Percentiles rank a stretch among this genome's conserved stretches.
These are phyloP conservation scores for Kryptolebias marmoratus DNA, from an alignment of 2,113 vertebrate genomes.

Conservation along the genomic window DNA sequence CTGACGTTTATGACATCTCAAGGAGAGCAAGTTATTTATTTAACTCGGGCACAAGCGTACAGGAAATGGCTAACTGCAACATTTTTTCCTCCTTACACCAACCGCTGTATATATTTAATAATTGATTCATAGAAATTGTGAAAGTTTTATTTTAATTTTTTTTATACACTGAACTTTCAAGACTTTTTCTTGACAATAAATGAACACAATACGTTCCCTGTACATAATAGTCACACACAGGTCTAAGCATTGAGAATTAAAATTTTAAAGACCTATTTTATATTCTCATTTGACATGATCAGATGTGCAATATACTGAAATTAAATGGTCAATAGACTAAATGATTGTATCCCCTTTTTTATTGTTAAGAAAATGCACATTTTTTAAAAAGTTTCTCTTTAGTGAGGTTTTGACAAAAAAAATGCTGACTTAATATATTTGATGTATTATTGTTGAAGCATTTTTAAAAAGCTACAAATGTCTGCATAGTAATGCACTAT, in stretches of 20 bases:
- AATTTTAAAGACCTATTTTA: neutral
- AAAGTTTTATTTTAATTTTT: slow-evolving; percentile 27
- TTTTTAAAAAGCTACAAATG: no score
- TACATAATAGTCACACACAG: neutral
- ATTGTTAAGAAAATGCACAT: no score
- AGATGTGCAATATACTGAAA: no score
- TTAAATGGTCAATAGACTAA: neutral
- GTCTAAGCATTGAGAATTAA: no score
- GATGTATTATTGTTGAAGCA: no score
- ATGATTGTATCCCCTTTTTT: no score
- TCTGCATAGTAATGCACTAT: no score
- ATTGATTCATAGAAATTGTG: slow-evolving; percentile 16
- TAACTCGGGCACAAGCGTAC: slow-evolving; percentile 38
- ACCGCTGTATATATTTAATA: slow-evolving; percentile 31
- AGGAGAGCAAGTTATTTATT: slow-evolving; percentile 48
- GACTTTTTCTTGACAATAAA: slow-evolving; percentile 11
- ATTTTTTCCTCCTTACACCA: slow-evolving; percentile 34
- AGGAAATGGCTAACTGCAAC: slow-evolving; percentile 46
- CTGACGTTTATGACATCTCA: slow-evolving; percentile 54
- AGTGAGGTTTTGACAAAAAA: no score
- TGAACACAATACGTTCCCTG: neutral
- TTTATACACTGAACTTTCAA: slow-evolving; percentile 30
- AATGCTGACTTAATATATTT: no score
- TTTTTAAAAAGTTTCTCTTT: no score
- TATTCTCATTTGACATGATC: neutral